A percentile compares a stretch with the other conserved stretches of the same genome.
These are phyloP conservation scores for Pseudococcus jackbeardsleyi DNA, from an alignment of 2,888 invertebrate species.

Conservation along the genomic window DNA sequence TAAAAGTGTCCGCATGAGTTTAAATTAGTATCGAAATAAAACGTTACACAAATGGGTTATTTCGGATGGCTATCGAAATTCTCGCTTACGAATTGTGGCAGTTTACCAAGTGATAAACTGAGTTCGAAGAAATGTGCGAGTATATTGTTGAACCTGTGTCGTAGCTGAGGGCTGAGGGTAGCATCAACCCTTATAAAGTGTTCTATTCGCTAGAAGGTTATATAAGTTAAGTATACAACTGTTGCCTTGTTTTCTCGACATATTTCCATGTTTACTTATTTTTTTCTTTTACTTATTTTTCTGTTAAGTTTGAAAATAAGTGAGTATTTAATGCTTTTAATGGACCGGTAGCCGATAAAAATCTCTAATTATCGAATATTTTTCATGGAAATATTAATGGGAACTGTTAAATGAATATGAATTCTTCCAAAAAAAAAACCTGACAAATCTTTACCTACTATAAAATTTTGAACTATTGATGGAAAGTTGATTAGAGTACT, in stretches of 20 bases:
- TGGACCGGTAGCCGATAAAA: too few relatives aligned
- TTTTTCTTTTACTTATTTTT: not conserved
- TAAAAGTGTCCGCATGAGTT: constrained; percentile 3
- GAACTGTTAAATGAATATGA: too few relatives aligned
- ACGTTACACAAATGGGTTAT: constrained; percentile 16
- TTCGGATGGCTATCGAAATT: not conserved
- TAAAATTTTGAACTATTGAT: too few relatives aligned
- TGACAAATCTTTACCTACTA: too few relatives aligned
- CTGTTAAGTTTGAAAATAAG: too few relatives aligned
- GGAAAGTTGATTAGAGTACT: too few relatives aligned
- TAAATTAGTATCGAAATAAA: constrained; percentile 27
- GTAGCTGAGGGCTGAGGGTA: not conserved
- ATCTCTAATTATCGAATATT: too few relatives aligned
- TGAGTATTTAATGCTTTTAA: too few relatives aligned
- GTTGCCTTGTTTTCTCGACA: constrained; percentile 5
- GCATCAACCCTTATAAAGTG: constrained; percentile 42
- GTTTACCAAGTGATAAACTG: constrained; percentile 35
- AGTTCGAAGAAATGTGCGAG: constrained; percentile 3
- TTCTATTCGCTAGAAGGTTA: not conserved
- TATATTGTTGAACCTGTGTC: constrained; percentile 1
- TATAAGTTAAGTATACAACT: constrained; percentile 36
- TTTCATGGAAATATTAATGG: too few relatives aligned
- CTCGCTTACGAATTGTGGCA: constrained; percentile 19
- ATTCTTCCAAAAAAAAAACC: too few relatives aligned
- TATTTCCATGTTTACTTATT: not conserved